A percentile compares a stretch with the other conserved stretches of the same genome.
phyloP scores from a whole-genome alignment of 1,140 invertebrate species.

The Cyrtorhinus lividipennis region DNA sequence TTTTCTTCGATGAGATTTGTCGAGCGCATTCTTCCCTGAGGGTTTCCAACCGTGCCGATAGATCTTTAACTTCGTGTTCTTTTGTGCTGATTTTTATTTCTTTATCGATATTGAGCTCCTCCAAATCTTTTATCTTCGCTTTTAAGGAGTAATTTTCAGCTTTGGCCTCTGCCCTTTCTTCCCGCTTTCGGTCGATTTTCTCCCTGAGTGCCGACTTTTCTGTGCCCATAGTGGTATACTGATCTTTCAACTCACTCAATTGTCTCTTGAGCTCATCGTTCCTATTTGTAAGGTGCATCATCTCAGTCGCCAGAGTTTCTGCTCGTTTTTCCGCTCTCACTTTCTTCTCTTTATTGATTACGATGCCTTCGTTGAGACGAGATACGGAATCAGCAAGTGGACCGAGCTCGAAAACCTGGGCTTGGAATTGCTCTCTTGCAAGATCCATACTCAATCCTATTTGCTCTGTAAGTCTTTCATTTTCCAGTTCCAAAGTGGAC shows the following conservation, averaged over 20 bases:
- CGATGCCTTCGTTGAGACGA: not conserved
- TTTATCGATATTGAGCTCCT: not conserved
- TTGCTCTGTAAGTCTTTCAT: conserved; percentile 2
- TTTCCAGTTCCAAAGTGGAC: not conserved
- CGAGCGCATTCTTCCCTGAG: not conserved
- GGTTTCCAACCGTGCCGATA: not conserved
- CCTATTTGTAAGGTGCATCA: not conserved
- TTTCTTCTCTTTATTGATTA: not conserved
- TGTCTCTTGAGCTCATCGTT: not conserved
- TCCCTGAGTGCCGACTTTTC: not conserved
- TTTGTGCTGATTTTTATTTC: not conserved
- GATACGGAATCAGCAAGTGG: not conserved
- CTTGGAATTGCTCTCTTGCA: not conserved
- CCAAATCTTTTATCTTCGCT: conserved; percentile 1
- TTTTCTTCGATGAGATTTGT: not conserved
- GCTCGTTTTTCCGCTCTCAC: not conserved
- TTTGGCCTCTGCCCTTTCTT: not conserved
- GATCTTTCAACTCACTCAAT: not conserved
- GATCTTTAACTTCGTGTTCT: not conserved
- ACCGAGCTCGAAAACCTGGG: not conserved
- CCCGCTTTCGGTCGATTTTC: not conserved
- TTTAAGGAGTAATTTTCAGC: not conserved
- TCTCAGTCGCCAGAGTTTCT: not conserved
- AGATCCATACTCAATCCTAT: not conserved
- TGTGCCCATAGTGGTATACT: not conserved